Percentiles rank a stretch among this genome's conserved stretches.
Conservation (phyloP, 1,140 invertebrate species). For the Magallana gigas region DNA sequence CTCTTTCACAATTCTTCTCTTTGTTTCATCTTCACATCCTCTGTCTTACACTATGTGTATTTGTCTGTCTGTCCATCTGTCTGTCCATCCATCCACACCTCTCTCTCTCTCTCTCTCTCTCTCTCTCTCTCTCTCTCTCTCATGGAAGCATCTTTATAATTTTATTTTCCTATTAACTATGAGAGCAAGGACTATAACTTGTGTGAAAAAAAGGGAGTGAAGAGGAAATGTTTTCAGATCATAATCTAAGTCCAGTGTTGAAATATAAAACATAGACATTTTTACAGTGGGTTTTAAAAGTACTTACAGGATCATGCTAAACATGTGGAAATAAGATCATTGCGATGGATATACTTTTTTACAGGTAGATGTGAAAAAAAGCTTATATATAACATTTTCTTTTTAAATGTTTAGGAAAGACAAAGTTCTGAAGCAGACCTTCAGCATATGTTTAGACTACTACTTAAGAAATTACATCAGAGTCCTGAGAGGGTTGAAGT, state of each 20-base stretch:
- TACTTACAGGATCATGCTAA: not conserved
- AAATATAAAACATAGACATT: too few species aligned
- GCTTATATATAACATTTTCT: not conserved
- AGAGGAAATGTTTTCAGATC: too few species aligned
- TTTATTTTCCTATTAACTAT: too few species aligned
- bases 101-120: not conserved
- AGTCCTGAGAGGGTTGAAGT: slow-evolving; percentile 43
- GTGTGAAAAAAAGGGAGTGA: too few species aligned
- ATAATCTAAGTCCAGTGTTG: too few species aligned
- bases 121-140: too few species aligned
- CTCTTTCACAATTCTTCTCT: not conserved
- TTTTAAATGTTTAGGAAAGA: slow-evolving; percentile 41
- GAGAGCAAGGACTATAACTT: too few species aligned
- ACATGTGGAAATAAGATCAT: not conserved
- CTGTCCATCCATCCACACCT: not conserved
- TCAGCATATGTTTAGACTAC: slow-evolving; percentile 59
- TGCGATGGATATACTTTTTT: too few species aligned
- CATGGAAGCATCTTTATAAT: too few species aligned
- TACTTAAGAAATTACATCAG: slow-evolving; percentile 61
- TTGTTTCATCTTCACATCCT: not conserved
- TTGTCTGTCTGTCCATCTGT: not conserved
- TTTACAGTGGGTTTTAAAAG: too few species aligned
- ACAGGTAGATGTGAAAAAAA: not conserved
- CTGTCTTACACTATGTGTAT: not conserved
- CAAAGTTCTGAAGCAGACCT: slow-evolving; percentile 49